Evolutionary conservation across 2,888 invertebrate species (phyloP).

Genomic region (Gasteruption jaculator): DNA sequence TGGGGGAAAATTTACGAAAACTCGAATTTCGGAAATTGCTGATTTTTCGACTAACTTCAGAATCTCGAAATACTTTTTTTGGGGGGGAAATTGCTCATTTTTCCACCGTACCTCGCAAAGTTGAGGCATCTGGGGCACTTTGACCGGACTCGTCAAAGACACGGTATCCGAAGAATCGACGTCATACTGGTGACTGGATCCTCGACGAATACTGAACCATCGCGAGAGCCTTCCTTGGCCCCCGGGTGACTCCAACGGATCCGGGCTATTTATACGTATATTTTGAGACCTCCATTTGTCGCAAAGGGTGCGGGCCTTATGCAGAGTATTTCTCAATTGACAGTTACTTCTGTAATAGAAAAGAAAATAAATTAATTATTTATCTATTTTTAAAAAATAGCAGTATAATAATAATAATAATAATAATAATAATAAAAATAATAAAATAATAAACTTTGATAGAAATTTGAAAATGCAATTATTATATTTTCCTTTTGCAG

Average conservation of each 20-base stretch:
- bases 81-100: conserved; percentile 13
- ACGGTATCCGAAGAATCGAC: conserved; percentile 53
- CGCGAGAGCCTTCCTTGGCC: conserved; percentile 68
- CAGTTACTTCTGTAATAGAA: conserved; percentile 62
- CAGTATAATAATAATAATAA: too few species aligned
- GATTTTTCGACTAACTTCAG: too few species aligned
- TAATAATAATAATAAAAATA: too few species aligned
- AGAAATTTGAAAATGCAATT: too few species aligned
- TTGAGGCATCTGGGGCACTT: conserved; percentile 68
- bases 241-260: conserved; percentile 58
- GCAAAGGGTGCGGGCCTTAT: conserved; percentile 77
- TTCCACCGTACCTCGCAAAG: conserved; percentile 66
- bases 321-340: conserved; percentile 74
- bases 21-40: too few species aligned
- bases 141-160: conserved; percentile 45
- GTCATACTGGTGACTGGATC: conserved; percentile 80
- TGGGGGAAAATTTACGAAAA: too few species aligned
- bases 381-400: too few species aligned
- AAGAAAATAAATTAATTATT: neutral
- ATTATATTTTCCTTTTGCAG: too few species aligned
- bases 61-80: conserved; percentile 11
- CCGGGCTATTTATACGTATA: conserved; percentile 42
- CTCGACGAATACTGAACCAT: conserved; percentile 85
- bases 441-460: too few species aligned
- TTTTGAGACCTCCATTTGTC: conserved; percentile 65